These are phyloP conservation scores for Athetis lepigone DNA, from an alignment of 2,888 invertebrate species.

Conservation along the genomic window DNA sequence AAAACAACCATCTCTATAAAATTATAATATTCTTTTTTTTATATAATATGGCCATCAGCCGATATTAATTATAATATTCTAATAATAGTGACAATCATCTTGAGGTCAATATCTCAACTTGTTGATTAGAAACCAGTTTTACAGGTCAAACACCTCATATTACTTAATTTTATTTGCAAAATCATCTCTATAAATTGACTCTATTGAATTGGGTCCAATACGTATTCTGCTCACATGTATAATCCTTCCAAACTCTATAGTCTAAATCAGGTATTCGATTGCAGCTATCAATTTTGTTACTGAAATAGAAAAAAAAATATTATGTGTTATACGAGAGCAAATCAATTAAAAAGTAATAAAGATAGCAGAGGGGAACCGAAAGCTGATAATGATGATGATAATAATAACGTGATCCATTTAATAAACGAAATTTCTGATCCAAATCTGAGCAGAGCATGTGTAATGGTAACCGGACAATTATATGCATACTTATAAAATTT, in stretches of 20 bases:
- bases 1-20: not conserved
- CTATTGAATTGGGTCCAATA: constrained; percentile 22
- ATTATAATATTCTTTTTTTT: constrained; percentile 1
- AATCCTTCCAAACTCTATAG: constrained; percentile 38
- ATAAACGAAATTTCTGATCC: no score
- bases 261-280: constrained; percentile 28
- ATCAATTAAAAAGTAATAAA: not conserved
- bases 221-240: constrained; percentile 1
- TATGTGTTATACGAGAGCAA: not conserved
- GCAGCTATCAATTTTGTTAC: constrained; percentile 45
- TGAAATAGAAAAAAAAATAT: constrained; percentile 23
- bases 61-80: no score
- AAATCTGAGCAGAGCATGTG: no score
- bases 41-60: no score
- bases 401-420: no score
- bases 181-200: not conserved
- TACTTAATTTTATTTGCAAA: not conserved
- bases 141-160: constrained; percentile 20
- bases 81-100: not conserved
- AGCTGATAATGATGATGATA: no score
- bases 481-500: no score
- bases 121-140: constrained; percentile 33
- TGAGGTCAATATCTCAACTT: constrained; percentile 9
- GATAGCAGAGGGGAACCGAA: no score
- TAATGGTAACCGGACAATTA: no score